These are phyloP conservation scores for Bombus breviceps DNA, from an alignment of 1,140 invertebrate species.

Conservation along the genomic window DNA sequence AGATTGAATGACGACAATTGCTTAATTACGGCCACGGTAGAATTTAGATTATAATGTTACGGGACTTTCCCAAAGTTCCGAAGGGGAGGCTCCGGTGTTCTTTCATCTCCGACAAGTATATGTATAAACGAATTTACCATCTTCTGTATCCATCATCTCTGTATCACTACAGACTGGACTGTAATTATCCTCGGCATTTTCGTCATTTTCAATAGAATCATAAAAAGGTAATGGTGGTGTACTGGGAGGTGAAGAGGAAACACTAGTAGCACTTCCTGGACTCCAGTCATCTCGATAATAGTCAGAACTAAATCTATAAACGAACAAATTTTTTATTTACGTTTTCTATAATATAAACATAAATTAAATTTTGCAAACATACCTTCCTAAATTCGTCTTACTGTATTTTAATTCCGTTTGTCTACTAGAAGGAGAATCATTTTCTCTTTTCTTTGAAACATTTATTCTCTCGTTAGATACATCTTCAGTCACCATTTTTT, in stretches of 20 bases:
- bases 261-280: slow-evolving; percentile 71
- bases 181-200: slow-evolving; percentile 77
- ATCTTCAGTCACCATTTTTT: slow-evolving; percentile 63
- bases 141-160: slow-evolving; percentile 73
- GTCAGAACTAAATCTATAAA: slow-evolving; percentile 75
- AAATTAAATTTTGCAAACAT: neutral
- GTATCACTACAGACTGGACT: slow-evolving; percentile 79
- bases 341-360: neutral
- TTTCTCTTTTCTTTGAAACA: slow-evolving; percentile 65
- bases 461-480: slow-evolving; percentile 50
- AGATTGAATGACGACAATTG: too few species aligned
- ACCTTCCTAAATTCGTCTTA: slow-evolving; percentile 64
- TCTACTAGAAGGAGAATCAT: slow-evolving; percentile 55
- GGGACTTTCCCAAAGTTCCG: too few species aligned
- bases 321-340: neutral
- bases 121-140: slow-evolving; percentile 53
- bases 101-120: too few species aligned
- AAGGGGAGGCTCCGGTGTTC: too few species aligned
- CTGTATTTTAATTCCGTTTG: slow-evolving; percentile 62
- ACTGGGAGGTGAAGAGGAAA: slow-evolving; percentile 74
- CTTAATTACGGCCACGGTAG: too few species aligned
- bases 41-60: too few species aligned
- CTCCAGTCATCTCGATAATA: slow-evolving; percentile 76
- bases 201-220: slow-evolving; percentile 58
- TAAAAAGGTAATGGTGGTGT: slow-evolving; percentile 73